A percentile compares a stretch with the other conserved stretches of the same genome.
These are phyloP conservation scores for Vombatus ursinus DNA, from an alignment of 2,113 vertebrate genomes.

Conservation along the genomic window DNA sequence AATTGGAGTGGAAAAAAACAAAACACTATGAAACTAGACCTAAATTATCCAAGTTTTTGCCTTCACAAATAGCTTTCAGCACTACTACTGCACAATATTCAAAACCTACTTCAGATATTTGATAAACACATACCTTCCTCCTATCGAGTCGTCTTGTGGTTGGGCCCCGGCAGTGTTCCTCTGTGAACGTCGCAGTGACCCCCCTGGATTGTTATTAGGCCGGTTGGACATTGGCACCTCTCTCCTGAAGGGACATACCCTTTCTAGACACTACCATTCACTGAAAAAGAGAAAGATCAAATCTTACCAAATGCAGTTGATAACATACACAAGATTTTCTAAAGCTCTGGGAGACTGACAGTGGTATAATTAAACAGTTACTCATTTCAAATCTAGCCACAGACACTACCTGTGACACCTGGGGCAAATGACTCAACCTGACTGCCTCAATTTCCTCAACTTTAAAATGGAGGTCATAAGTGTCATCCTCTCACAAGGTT, in stretches of 20 bases:
- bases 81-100: not conserved
- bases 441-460: not conserved
- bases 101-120: conserved; percentile 38
- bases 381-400: not conserved
- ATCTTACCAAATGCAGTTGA: not conserved
- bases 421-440: too few relatives aligned
- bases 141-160: conserved; percentile 96
- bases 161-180: conserved; percentile 99
- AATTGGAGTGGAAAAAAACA: not conserved
- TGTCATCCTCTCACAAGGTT: not conserved
- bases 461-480: not conserved
- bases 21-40: not conserved
- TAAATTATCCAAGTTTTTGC: not conserved
- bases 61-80: not conserved
- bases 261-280: conserved; percentile 99
- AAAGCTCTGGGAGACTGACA: not conserved
- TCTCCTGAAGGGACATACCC: conserved; percentile 99
- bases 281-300: conserved; percentile 82
- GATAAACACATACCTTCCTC: conserved; percentile 92
- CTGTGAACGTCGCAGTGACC: conserved; percentile 99
- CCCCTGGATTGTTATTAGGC: conserved; percentile 99
- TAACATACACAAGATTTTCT: not conserved
- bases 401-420: not conserved
- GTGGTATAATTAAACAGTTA: not conserved
- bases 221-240: conserved; percentile 99